phyloP scores from a whole-genome alignment of 64 coral and sea anemone species.

The Porites australiensis region DNA sequence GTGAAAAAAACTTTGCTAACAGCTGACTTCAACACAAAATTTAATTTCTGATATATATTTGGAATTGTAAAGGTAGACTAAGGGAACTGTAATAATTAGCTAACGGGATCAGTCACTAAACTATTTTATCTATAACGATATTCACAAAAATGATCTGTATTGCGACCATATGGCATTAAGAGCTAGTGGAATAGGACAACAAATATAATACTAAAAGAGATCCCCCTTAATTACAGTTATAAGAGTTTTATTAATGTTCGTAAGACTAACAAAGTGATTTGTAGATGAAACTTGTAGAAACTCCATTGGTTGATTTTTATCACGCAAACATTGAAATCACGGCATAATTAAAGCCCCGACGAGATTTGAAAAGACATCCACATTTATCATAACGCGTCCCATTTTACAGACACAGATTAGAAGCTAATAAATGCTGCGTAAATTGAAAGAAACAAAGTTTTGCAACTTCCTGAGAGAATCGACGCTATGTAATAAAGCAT shows the following conservation, averaged over 20 bases:
- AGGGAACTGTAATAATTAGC: too few relatives aligned
- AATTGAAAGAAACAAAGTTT: background rate
- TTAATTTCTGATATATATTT: background rate
- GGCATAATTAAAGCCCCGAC: background rate
- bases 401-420: background rate
- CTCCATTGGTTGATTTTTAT: background rate
- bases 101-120: background rate
- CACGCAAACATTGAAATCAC: background rate
- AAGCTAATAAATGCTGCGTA: background rate
- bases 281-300: constrained; percentile 18
- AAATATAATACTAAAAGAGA: too few relatives aligned
- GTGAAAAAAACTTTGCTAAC: background rate
- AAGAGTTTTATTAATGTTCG: background rate
- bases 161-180: too few relatives aligned
- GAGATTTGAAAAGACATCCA: background rate
- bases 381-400: background rate
- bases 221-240: background rate
- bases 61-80: background rate
- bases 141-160: too few relatives aligned
- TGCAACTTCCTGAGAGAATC: background rate
- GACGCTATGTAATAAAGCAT: background rate
- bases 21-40: background rate
- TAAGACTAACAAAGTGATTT: background rate
- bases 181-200: too few relatives aligned
- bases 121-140: too few relatives aligned